Percentiles rank a stretch among this genome's conserved stretches.
Conservation (phyloP, 2,113 vertebrate genomes). For the Coptodon bakossiorum region DNA sequence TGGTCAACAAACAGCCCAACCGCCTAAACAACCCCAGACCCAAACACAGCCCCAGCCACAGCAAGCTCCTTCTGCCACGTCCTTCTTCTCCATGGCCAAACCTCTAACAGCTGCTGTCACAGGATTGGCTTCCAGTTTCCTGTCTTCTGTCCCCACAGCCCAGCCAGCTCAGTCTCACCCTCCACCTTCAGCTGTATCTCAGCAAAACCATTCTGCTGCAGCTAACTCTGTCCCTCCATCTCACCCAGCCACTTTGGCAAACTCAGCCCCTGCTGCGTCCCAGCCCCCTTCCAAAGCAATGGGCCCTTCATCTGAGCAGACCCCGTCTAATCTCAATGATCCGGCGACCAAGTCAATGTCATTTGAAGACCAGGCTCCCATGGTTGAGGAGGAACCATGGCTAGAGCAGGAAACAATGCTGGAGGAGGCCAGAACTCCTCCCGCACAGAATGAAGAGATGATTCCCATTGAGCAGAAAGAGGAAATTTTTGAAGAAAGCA, state of each 20-base stretch:
- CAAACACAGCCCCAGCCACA: conserved; percentile 47
- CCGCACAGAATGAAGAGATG: conserved; percentile 30
- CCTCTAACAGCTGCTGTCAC: conserved; percentile 70
- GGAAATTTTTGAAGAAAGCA: conserved; percentile 36
- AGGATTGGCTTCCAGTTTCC: conserved; percentile 62
- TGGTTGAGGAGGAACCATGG: conserved; percentile 44
- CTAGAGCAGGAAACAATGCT: conserved; percentile 45
- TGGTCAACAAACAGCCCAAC: conserved; percentile 39
- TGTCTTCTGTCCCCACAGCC: conserved; percentile 52
- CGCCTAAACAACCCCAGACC: conserved; percentile 38
- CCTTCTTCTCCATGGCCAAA: conserved; percentile 76
- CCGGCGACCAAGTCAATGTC: conserved; percentile 1
- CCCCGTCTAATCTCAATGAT: neutral
- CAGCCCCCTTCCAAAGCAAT: conserved; percentile 19
- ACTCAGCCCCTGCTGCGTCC: neutral
- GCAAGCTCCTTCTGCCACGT: conserved; percentile 54
- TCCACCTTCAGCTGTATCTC: conserved; percentile 22
- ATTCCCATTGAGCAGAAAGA: conserved; percentile 38
- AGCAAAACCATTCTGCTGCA: conserved; percentile 29
- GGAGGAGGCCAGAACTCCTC: conserved; percentile 30
- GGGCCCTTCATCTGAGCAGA: conserved; percentile 29
- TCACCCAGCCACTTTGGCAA: conserved; percentile 42
- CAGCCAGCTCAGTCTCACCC: conserved; percentile 57
- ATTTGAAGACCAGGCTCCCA: conserved; percentile 20
- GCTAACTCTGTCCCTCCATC: conserved; percentile 32